phyloP scores from a whole-genome alignment of 2,888 invertebrate species.

The Agrochola macilenta region DNA sequence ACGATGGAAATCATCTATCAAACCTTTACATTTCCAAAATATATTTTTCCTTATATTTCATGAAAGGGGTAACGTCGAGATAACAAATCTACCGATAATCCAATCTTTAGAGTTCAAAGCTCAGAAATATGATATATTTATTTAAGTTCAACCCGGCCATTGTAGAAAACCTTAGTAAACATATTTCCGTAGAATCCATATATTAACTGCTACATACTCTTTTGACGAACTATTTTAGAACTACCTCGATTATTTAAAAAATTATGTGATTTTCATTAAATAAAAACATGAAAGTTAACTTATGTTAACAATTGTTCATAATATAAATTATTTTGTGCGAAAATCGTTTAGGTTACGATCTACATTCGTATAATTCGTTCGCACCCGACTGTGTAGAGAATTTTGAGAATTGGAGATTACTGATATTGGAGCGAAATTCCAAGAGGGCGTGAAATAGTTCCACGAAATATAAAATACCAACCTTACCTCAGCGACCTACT shows the following conservation, averaged over 20 bases:
- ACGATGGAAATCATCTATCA: conserved; percentile 59
- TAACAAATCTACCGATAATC: conserved; percentile 53
- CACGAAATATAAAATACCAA: conserved; percentile 70
- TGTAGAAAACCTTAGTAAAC: conserved; percentile 35
- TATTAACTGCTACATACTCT: conserved; percentile 9
- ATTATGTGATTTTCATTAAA: background rate
- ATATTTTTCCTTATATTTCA: conserved; percentile 42
- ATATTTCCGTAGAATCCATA: conserved; percentile 14
- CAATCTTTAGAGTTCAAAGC: conserved; percentile 55
- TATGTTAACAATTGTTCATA: background rate
- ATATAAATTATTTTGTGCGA: conserved; percentile 26
- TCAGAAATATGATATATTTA: conserved; percentile 52
- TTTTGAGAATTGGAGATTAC: conserved; percentile 70
- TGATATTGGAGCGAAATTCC: conserved; percentile 70
- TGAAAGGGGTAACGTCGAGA: conserved; percentile 50
- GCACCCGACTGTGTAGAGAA: conserved; percentile 67
- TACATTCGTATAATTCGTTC: conserved; percentile 70
- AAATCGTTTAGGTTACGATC: conserved; percentile 62
- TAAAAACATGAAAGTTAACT: background rate
- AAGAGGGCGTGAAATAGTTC: conserved; percentile 74
- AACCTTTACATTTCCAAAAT: conserved; percentile 48
- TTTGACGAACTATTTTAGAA: background rate
- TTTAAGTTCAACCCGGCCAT: conserved; percentile 38
- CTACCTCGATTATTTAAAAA: background rate
- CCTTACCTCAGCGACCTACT: conserved; percentile 60